phyloP scores from a whole-genome alignment of 2,797 vertebrate genomes.

The Aldrovandia affinis region DNA sequence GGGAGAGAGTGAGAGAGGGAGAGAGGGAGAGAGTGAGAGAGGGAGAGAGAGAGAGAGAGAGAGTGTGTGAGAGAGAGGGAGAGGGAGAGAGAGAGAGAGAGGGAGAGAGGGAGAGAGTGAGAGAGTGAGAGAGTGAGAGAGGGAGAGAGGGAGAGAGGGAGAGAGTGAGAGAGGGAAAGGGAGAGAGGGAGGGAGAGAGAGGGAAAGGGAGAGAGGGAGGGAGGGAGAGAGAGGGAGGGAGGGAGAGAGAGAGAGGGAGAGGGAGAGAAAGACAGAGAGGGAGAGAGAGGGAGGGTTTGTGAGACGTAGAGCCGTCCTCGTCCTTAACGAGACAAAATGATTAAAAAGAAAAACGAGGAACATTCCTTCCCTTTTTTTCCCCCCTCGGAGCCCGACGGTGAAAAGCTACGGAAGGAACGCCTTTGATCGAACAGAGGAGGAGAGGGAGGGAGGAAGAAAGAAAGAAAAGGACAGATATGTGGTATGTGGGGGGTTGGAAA shows the following conservation, averaged over 20 bases:
- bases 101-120: background rate
- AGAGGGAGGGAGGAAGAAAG: slow-evolving; percentile 42
- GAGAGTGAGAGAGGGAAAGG: background rate
- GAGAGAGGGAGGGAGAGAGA: background rate
- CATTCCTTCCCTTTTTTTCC: background rate
- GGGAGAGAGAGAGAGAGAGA: background rate
- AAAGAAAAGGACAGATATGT: background rate
- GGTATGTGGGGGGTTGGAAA: background rate
- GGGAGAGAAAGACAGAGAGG: background rate
- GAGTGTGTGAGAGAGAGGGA: background rate
- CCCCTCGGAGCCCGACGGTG: slow-evolving; percentile 47
- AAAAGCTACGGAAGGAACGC: slow-evolving; percentile 38
- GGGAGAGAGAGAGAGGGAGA: background rate
- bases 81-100: background rate
- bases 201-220: background rate
- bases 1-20: background rate
- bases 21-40: slow-evolving; percentile 6
- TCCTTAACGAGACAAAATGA: slow-evolving; percentile 60
- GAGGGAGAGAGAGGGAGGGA: background rate
- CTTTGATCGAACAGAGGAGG: slow-evolving; percentile 62
- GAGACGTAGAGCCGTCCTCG: slow-evolving; percentile 32
- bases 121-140: background rate
- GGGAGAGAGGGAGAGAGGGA: background rate
- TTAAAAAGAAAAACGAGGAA: slow-evolving; percentile 35
- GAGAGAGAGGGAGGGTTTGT: background rate